Conservation (phyloP, 1,140 invertebrate genomes). For the Pteromalus puparum region DNA sequence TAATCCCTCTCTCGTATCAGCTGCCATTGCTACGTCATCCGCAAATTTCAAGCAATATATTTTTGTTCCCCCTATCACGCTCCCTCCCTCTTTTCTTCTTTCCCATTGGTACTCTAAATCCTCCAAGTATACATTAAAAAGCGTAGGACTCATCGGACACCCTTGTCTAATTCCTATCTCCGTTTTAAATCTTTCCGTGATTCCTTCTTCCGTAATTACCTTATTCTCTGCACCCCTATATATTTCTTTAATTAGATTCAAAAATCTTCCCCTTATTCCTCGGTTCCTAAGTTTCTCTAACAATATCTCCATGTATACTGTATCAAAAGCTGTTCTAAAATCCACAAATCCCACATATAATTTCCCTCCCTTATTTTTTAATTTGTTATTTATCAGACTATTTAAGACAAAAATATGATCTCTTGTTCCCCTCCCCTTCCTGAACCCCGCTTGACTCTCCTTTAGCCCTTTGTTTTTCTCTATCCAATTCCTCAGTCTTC, state of each 20-base stretch:
- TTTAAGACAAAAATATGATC: slow-evolving; percentile 17
- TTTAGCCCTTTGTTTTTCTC: background rate
- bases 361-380: background rate
- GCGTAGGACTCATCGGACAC: slow-evolving; percentile 44
- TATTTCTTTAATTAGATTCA: background rate
- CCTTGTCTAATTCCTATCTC: slow-evolving; percentile 43
- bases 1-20: slow-evolving; percentile 14
- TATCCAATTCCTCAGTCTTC: background rate
- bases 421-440: background rate
- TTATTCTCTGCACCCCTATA: background rate
- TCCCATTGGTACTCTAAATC: slow-evolving; percentile 41
- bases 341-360: background rate
- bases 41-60: slow-evolving; percentile 37
- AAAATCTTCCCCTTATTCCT: background rate
- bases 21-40: slow-evolving; percentile 27
- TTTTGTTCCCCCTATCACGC: slow-evolving; percentile 15
- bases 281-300: background rate
- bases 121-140: slow-evolving; percentile 47
- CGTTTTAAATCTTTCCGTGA: slow-evolving; percentile 30
- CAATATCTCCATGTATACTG: background rate
- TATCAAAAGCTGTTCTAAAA: slow-evolving; percentile 25
- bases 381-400: slow-evolving; percentile 1
- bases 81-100: slow-evolving; percentile 29
- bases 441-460: slow-evolving; percentile 21
- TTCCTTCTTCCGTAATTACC: slow-evolving; percentile 4